phyloP scores from a whole-genome alignment of 2,113 vertebrate species.

The Choloepus hoffmanni region DNA sequence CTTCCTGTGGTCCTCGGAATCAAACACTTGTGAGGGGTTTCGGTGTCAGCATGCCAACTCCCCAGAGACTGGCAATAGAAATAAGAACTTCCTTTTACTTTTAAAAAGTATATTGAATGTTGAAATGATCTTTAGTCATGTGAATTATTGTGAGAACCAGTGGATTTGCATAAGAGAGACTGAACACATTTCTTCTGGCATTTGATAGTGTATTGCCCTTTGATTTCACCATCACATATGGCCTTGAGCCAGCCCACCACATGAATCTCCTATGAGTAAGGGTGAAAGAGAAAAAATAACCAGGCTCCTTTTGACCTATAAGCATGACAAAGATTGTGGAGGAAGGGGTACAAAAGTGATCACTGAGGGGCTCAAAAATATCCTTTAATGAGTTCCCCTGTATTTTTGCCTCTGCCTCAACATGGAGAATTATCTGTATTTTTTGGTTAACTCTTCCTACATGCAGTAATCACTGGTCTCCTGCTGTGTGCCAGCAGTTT shows the following conservation, averaged over 20 bases:
- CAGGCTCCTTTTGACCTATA: neutral
- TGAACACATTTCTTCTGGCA: conserved; percentile 38
- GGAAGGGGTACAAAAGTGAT: neutral
- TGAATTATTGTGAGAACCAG: neutral
- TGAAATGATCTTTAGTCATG: neutral
- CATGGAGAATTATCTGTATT: neutral
- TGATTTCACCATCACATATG: conserved; percentile 29
- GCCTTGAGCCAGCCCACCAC: neutral
- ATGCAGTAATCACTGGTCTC: neutral
- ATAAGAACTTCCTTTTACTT: conserved; percentile 10
- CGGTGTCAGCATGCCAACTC: neutral
- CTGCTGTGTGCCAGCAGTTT: neutral
- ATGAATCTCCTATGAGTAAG: neutral
- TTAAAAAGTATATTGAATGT: neutral
- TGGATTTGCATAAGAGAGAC: neutral
- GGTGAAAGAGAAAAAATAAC: neutral
- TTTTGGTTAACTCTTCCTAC: neutral
- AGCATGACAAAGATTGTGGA: neutral
- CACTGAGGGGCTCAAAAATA: neutral
- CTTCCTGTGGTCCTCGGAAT: neutral
- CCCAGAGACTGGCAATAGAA: neutral
- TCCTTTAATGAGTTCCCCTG: neutral
- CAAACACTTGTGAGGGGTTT: neutral
- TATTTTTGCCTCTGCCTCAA: neutral
- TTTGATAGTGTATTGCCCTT: neutral